These are phyloP conservation scores for Nephrocerus scutellatus DNA, from an alignment of 2,888 invertebrate genomes.

Conservation along the genomic window DNA sequence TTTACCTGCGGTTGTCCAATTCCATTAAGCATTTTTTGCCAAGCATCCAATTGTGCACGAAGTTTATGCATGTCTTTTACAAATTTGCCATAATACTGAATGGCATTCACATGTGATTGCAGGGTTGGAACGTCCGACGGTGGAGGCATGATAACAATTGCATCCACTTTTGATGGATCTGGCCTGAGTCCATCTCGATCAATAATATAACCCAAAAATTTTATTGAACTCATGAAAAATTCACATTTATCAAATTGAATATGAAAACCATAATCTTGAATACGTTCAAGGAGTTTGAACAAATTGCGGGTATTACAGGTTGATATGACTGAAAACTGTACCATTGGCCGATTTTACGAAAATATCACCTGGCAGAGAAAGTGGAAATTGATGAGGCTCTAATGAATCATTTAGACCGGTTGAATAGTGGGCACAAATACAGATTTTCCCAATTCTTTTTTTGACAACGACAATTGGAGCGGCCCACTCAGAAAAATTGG, in stretches of 20 bases:
- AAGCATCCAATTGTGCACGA: constrained; percentile 9
- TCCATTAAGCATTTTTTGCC: constrained; percentile 18
- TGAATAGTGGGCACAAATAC: constrained; percentile 24
- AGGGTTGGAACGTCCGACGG: constrained; percentile 12
- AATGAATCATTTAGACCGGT: constrained; percentile 22
- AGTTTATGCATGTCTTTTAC: constrained; percentile 10
- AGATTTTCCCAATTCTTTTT: constrained; percentile 19
- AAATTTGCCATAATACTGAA: constrained; percentile 17
- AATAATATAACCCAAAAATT: constrained; percentile 11
- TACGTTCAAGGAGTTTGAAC: constrained; percentile 4
- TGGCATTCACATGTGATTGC: constrained; percentile 10
- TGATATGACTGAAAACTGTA: constrained; percentile 14
- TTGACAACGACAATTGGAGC: constrained; percentile 21
- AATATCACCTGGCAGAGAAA: constrained; percentile 21
- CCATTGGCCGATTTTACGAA: constrained; percentile 17
- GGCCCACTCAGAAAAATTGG: constrained; percentile 23
- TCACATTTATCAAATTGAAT: too few relatives aligned
- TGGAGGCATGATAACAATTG: constrained; percentile 2
- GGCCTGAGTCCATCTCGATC: constrained; percentile 4
- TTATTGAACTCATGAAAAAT: constrained; percentile 16
- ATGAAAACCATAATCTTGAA: too few relatives aligned
- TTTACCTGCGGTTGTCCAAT: constrained; percentile 31
- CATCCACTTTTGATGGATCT: constrained; percentile 8
- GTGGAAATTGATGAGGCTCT: constrained; percentile 21
- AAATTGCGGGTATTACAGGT: constrained; percentile 3